Evolutionary conservation across 2,888 invertebrate species (phyloP).

Genomic region (Bimastos eiseni): DNA sequence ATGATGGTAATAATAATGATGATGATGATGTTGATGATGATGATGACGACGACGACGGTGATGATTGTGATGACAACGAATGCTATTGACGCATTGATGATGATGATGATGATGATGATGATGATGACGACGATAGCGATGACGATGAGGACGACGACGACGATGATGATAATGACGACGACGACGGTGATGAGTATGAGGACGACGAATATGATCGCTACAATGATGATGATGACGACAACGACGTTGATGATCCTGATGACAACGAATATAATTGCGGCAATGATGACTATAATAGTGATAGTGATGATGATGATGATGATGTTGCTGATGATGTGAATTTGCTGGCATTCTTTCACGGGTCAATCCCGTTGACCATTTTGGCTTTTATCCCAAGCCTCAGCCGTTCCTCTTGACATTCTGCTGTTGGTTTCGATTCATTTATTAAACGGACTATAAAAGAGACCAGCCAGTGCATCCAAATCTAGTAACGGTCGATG

Average conservation of each 20-base stretch:
- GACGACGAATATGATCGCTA: constrained; percentile 17
- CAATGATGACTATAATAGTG: constrained; percentile 22
- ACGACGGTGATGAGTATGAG: constrained; percentile 27
- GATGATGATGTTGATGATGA: constrained; percentile 8
- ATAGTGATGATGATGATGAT: constrained; percentile 20
- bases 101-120: constrained; percentile 26
- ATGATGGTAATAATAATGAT: too few species aligned
- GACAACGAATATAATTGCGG: constrained; percentile 24
- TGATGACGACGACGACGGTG: constrained; percentile 24
- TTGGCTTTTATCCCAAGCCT: neutral
- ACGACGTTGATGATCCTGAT: constrained; percentile 28
- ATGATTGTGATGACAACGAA: neutral
- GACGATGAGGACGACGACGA: constrained; percentile 27
- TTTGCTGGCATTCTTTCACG: neutral
- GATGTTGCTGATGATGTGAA: constrained; percentile 30
- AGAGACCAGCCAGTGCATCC: too few species aligned
- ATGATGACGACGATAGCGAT: constrained; percentile 15
- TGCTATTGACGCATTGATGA: neutral
- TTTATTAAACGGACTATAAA: neutral
- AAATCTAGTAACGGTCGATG: neutral
- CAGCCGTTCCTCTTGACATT: neutral
- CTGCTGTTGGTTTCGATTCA: neutral
- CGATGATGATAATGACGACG: constrained; percentile 25
- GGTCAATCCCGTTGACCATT: too few species aligned
- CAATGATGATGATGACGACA: constrained; percentile 25